Base-by-base conservation (phyloP, 2,888 invertebrate genomes). In the Matsumyia berberina region DNA sequence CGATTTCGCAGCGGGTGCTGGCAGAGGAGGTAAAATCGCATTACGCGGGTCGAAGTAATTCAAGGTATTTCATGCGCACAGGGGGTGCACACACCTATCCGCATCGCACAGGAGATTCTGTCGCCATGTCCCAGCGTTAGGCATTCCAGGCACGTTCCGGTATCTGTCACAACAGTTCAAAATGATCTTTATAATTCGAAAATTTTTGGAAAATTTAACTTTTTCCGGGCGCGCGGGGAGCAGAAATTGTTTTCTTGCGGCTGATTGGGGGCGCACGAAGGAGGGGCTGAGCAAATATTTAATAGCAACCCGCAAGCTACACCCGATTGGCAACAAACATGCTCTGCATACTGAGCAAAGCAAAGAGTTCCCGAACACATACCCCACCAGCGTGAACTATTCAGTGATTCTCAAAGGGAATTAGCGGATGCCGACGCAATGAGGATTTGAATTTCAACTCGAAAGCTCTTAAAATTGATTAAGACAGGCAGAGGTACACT, bases 1-100 rank as follows among this genome's bases (percentile, higher is more conserved):
- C 57, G 53, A 67, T 62, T 73, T 49, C 46, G 24, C 24, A 24
- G 24, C 24, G 24, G 24, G 49, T 17, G 29, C 44, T 11, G 31
- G n/a, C 8, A 11, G 5, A 19, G 33, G 8, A 12, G 58, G 31
- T 31, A 19, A 44, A 58, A 73, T 85, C 69, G 39, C 69, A 76
- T 76, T 67, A 77, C 60, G 58, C 67, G 78, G 83, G 66, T 78
- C 72, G 60, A 17, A 60, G 73, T 83, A 83, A 78, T 73, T 83
- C 78, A 73, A 78, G 83, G 67, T 78, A 83, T 62, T 78, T 62
- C 73, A 73, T 83, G 78, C 78, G 73, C 67, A 78, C 62, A 49
- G 72, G 49, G 15, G 15, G 66, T 67, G 44, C 37, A 42, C 64
- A 33, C 29, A 49, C 73, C 42, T 67, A 24, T 24, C 4, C 24